Base-by-base conservation (phyloP, 2,797 vertebrate genomes). In the Buceros bicornis region DNA sequence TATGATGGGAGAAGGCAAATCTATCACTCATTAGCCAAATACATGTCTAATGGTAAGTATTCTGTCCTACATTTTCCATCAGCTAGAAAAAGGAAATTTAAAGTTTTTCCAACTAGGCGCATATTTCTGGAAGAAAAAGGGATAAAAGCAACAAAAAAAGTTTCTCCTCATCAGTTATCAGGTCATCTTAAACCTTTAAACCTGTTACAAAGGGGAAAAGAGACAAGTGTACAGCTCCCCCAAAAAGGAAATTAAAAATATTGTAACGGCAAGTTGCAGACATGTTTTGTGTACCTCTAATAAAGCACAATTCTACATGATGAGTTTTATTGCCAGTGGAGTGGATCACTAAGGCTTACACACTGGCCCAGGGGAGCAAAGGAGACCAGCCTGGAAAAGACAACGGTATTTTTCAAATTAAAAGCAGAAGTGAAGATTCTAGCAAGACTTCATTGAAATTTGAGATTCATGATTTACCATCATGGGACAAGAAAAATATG, bases 401-500 rank as follows among this genome's bases (percentile, higher is more conserved):
- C 92, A 29, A 91, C 85, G 79, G 51, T 93, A 74, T 82, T 96
- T 96, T 89, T 95, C 82, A 97, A 96, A 97, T 97, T 94, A 96
- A 96, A 96, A 97, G 45, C 97, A 98, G 96, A 96, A 90, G 70
- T 60, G 47, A 95, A 97, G 92, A 96, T 92, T 95, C 91, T 97
- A 96, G 88, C 96, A 95, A 95, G 83, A 89, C 62, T 92, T 73
- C 81, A 87, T 87, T 96, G 97, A 96, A 96, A 95, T 95, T 91
- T 96, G 86, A 96, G 45, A 93, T 92, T 93, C 84, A 83, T 77
- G 88, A 97, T 96, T 94, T 97, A 87, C 37, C 57, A 93, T 89
- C 79, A 96, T 88, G 94, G 94, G 96, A 96, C 74, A 70, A 67
- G 60, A 87, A 91, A 64, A 53, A 51, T 54, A 61, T 73, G 51